These are phyloP conservation scores for Aplysina aerophoba DNA, from an alignment of 37 sponge, comb jelly and placozoan genomes.

Conservation along the genomic window DNA sequence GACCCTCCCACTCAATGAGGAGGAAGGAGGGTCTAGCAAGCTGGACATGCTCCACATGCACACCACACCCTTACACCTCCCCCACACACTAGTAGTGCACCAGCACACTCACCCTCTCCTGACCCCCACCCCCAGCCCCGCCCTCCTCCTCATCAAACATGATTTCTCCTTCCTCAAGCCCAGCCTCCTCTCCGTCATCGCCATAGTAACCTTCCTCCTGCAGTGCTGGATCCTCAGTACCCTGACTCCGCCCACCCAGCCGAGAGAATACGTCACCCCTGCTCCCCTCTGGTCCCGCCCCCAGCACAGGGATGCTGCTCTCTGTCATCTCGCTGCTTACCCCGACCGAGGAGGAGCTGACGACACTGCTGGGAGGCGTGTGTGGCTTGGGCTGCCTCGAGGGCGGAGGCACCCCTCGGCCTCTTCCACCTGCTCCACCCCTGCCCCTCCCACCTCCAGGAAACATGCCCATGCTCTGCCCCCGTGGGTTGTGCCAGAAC, in stretches of 20 bases:
- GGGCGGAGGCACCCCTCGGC: no score
- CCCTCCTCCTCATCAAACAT: not conserved
- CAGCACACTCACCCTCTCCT: no score
- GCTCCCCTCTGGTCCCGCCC: no score
- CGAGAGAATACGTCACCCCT: not conserved
- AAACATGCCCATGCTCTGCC: not conserved
- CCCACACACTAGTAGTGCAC: no score
- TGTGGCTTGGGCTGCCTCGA: not conserved
- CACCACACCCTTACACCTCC: no score
- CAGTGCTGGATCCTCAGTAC: not conserved
- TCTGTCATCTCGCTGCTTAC: not conserved
- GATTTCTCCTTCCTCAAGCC: not conserved
- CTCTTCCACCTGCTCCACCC: not conserved
- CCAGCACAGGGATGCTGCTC: not conserved
- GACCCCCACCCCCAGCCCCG: no score
- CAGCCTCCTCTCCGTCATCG: not conserved
- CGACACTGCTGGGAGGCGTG: not conserved
- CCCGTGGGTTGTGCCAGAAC: conserved; percentile 57
- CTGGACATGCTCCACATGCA: no score
- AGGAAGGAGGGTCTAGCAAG: no score
- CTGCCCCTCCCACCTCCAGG: not conserved
- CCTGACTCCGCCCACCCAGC: not conserved
- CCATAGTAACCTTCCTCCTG: conserved; percentile 1
- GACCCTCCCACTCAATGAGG: no score
- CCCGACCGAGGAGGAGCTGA: no score